Evolutionary conservation across 2,888 invertebrate species (phyloP), one percentile per base, ranked within the genome.

Genomic region (Macaria liturata): DNA sequence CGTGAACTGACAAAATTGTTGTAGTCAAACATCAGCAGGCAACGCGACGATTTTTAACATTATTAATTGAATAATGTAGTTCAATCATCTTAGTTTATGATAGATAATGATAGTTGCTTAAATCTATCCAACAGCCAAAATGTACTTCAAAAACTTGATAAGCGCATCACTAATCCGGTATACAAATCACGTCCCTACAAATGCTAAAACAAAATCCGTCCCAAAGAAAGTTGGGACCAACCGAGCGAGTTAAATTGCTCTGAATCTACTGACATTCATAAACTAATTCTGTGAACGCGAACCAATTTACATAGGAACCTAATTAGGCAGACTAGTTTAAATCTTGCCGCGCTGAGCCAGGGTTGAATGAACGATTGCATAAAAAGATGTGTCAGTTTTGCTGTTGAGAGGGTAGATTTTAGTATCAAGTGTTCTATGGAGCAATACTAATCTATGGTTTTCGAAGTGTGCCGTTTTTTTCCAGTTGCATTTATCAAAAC

Each of bases 301-400:
- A 61, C 62, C 59, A 69, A 72, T 74, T 75, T 69, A 62, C 72
- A 73, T 72, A 71, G 64, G 66, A 74, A 73, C 66, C 68, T 69
- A 75, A 76, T 74, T 73, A 74, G 66, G 66, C 40, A 49, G 62
- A 50, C 59, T 54, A 56, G 64, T 64, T 67, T 57, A 64, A 63
- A 62, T 64, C 63, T 67, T 65, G 69, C 60, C 64, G 62, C 57
- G 63, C 53, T 58, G 44, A 50, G 46, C 45, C 57, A 61, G 56
- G 47, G 66, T 68, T 66, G 67, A 72, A 72, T 72, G 74, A 68
- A 68, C 68, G 65, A 66, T 52, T 69, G 71, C 71, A 73, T 69
- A 72, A 72, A 76, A 73, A 71, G 53, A 39, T 58, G 54, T 47
- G 69, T 68, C 68, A 65, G 48, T 49, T 45, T 39, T 9, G 20